Conservation (phyloP, 2,888 invertebrate species). For the Cryptocephalus primarius region DNA sequence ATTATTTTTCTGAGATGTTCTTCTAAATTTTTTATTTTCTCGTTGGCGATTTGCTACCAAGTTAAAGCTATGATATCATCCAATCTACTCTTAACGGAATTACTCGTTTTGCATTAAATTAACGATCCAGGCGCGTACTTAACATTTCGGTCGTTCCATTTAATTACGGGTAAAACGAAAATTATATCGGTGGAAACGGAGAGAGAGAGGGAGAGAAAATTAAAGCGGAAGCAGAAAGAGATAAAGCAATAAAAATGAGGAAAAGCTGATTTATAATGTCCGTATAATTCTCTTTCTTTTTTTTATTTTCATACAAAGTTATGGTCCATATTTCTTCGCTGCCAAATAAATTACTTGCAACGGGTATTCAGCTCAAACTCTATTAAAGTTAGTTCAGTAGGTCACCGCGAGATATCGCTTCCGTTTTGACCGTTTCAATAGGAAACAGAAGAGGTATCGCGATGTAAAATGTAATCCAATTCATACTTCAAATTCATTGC, state of each 20-base stretch:
- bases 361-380: constrained; percentile 35
- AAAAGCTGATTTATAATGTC: constrained; percentile 39
- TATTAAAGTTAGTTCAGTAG: constrained; percentile 38
- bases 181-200: no score
- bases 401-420: constrained; percentile 25
- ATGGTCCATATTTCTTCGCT: constrained; percentile 39
- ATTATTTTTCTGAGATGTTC: no score
- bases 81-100: no score
- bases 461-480: constrained; percentile 2
- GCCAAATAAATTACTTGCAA: constrained; percentile 40
- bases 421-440: not conserved
- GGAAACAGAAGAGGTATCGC: constrained; percentile 5
- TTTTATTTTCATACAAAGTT: constrained; percentile 42
- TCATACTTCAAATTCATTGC: no score
- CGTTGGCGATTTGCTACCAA: no score
- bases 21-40: no score
- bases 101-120: no score
- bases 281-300: constrained; percentile 34
- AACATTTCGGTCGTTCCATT: no score
- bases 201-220: constrained; percentile 15
- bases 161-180: no score
- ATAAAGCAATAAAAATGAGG: constrained; percentile 34
- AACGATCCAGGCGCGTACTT: no score
- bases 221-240: constrained; percentile 19
- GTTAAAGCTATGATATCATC: no score